Evolutionary conservation across 2,797 vertebrate species (phyloP), one percentile per base, ranked within the genome.

Genomic region (Rhinophrynus dorsalis): DNA sequence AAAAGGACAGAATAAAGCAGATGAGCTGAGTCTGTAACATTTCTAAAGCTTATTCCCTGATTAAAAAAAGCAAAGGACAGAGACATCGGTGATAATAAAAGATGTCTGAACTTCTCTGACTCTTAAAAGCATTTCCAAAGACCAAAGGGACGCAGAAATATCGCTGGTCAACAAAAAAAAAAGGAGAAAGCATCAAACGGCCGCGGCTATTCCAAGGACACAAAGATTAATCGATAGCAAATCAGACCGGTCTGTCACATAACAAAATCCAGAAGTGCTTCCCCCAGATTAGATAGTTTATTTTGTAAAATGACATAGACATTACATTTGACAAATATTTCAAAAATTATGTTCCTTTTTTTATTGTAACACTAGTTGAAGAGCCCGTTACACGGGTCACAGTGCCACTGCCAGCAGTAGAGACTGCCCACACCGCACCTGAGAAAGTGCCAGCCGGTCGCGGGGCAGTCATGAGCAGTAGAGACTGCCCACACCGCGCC

Each of bases 41-140:
- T 84, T 88, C 74, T 79, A 87, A 86, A 86, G 78, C 76, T 72
- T 77, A 86, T 90, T 87, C 78, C 85, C 79, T 67, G 74, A 75
- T 78, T 78, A 79, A 76, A 77, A 32, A 79, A 83, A 84, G 86
- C 84, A 84, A 87, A 84, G 62, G 65, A 77, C 82, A 82, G 75
- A 84, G 77, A 80, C 77, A 72, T 79, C 75, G 77, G 75, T 64
- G 78, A 78, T 67, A 76, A 77, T 77, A 84, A 86, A 86, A 83
- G 81, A 67, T 79, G 85, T 88, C 86, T 85, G 77, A 81, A 81
- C 81, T 85, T 85, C 81, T 80, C 79, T 85, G 81, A 51, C 69
- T 79, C 24, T 83, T 83, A 81, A 88, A 89, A 86, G 81, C 79
- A 78, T 80, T 82, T 82, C 79, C 82, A 42, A 17, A 5, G n/a